These are phyloP conservation scores for Drosophila ogumai DNA, from an alignment of 1,140 invertebrate genomes.

Conservation along the genomic window DNA sequence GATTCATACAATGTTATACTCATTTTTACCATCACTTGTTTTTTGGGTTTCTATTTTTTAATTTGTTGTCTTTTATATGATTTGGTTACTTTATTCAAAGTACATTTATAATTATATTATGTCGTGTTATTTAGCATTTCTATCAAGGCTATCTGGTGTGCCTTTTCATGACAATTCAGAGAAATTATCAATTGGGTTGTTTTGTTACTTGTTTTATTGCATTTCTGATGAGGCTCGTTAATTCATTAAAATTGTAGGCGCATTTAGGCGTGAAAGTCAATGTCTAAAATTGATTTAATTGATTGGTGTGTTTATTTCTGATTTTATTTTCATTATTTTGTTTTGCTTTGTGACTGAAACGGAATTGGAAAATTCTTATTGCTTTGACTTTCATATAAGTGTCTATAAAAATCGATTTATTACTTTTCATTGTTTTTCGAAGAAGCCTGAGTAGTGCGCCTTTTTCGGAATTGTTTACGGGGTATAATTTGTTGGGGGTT, in stretches of 20 bases:
- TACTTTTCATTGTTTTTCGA: conserved; percentile 13
- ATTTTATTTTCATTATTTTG: background rate
- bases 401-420: conserved; percentile 42
- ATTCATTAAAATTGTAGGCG: conserved; percentile 54
- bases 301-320: conserved; percentile 19
- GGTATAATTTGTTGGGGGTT: conserved; percentile 26
- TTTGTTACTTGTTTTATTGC: conserved; percentile 46
- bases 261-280: conserved; percentile 51
- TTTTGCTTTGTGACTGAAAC: conserved; percentile 41
- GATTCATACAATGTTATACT: conserved; percentile 73
- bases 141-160: conserved; percentile 78
- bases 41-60: conserved; percentile 45
- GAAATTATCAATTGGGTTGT: conserved; percentile 52
- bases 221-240: conserved; percentile 35
- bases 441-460: conserved; percentile 39
- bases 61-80: conserved; percentile 46
- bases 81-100: conserved; percentile 43
- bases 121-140: conserved; percentile 54
- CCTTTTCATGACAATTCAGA: conserved; percentile 66
- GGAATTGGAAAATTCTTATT: conserved; percentile 35
- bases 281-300: conserved; percentile 49
- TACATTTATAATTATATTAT: conserved; percentile 61
- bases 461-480: conserved; percentile 29
- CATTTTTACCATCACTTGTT: conserved; percentile 69
- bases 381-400: conserved; percentile 41